Evolutionary conservation across 2,113 vertebrate species (phyloP).

Genomic region (Scopus umbretta): DNA sequence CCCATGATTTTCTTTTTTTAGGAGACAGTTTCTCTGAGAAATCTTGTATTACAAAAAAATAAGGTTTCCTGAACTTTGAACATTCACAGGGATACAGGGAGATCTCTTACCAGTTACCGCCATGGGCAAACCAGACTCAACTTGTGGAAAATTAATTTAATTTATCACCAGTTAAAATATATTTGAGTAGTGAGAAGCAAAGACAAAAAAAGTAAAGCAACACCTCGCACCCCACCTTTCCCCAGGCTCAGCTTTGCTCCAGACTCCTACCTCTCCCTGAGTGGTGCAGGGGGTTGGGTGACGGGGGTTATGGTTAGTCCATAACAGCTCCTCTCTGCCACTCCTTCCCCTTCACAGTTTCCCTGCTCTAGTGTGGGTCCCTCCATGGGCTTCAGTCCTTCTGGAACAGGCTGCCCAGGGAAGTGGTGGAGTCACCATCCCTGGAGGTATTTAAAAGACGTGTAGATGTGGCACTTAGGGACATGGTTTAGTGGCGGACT

Average conservation of each 20-base stretch:
- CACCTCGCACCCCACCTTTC: not conserved
- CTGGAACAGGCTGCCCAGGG: not conserved
- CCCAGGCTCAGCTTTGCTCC: not conserved
- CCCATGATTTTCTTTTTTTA: not conserved
- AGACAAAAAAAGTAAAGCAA: not conserved
- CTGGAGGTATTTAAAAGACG: no score
- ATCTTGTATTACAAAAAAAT: not conserved
- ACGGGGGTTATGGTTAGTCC: not conserved
- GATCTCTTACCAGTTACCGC: not conserved
- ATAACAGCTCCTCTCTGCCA: rapidly evolving
- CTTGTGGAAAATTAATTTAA: not conserved
- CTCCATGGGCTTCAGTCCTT: not conserved
- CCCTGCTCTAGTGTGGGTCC: not conserved
- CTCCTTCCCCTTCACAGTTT: not conserved
- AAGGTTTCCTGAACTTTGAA: not conserved
- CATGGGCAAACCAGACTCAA: not conserved
- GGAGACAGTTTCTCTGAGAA: not conserved
- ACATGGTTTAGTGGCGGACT: no score
- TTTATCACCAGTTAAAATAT: not conserved
- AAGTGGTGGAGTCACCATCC: no score
- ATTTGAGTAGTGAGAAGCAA: not conserved
- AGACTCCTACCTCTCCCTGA: not conserved
- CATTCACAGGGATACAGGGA: not conserved
- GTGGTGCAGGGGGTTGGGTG: rapidly evolving
- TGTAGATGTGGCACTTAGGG: no score